phyloP scores from a whole-genome alignment of 2,888 invertebrate species.

The Ochlodes sylvanus region DNA sequence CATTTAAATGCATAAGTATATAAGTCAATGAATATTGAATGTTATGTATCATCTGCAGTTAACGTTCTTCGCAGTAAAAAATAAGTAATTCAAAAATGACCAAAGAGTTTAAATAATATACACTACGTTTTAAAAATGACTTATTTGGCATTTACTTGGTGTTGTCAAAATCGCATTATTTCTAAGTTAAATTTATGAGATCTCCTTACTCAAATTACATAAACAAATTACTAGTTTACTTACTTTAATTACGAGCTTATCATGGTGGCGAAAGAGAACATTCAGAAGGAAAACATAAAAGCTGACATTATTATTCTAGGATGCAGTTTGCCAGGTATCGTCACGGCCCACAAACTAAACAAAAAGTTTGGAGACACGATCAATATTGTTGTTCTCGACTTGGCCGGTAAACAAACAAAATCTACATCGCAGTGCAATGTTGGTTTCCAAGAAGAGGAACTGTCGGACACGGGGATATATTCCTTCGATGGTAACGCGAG shows the following conservation, averaged over 20 bases:
- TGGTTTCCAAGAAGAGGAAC: slow-evolving; percentile 55
- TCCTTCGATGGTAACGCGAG: slow-evolving; percentile 46
- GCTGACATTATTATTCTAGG: slow-evolving; percentile 77
- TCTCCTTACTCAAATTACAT: no score
- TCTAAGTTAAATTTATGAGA: background rate
- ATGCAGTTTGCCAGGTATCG: slow-evolving; percentile 74
- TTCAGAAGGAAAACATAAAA: slow-evolving; percentile 49
- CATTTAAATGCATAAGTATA: no score
- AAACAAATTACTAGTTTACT: background rate
- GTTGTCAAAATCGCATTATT: background rate
- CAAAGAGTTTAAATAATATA: no score
- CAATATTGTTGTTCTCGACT: slow-evolving; percentile 72
- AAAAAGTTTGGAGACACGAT: slow-evolving; percentile 71
- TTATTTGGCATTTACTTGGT: background rate
- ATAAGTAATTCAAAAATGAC: no score
- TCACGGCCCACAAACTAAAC: slow-evolving; percentile 74
- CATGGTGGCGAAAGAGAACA: slow-evolving; percentile 26
- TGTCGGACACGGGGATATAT: slow-evolving; percentile 42
- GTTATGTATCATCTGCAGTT: no score
- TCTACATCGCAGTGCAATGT: slow-evolving; percentile 60
- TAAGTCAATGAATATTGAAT: no score
- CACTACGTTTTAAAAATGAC: background rate
- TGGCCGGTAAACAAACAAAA: slow-evolving; percentile 46
- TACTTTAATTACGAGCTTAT: background rate
- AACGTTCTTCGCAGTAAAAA: no score